These are phyloP conservation scores for Enhydra lutris DNA, from an alignment of 2,113 vertebrate species.

Conservation along the genomic window DNA sequence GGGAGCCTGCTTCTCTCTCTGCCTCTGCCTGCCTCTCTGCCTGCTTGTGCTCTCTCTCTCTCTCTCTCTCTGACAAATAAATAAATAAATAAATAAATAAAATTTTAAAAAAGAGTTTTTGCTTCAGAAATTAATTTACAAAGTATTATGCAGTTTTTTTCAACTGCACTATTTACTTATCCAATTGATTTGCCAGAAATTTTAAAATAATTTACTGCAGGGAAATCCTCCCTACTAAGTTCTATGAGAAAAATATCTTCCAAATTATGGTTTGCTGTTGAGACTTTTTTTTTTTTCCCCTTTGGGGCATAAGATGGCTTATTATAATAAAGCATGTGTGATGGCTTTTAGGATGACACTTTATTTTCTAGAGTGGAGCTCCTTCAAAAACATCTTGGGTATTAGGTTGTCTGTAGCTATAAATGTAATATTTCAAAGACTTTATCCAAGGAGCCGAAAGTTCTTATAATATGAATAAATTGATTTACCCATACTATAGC, in stretches of 20 bases:
- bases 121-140: constrained; percentile 19
- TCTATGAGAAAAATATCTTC: neutral
- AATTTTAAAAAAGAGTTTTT: neutral
- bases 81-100: too few relatives aligned
- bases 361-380: constrained; percentile 56
- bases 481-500: constrained; percentile 13
- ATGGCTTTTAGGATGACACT: constrained; percentile 56
- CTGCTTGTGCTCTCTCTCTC: too few relatives aligned
- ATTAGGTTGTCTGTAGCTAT: constrained; percentile 47
- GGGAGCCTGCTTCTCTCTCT: too few relatives aligned
- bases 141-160: neutral
- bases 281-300: neutral
- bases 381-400: constrained; percentile 52
- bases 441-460: constrained; percentile 28
- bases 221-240: neutral
- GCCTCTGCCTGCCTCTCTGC: too few relatives aligned
- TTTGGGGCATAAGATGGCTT: neutral
- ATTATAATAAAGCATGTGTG: constrained; percentile 47
- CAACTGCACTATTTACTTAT: neutral
- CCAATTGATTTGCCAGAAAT: constrained; percentile 11
- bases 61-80: too few relatives aligned
- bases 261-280: constrained; percentile 14
- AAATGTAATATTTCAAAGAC: constrained; percentile 44
- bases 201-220: constrained; percentile 12
- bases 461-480: constrained; percentile 57